phyloP scores from a whole-genome alignment of 2,888 invertebrate genomes.

The Entomobrya proxima region DNA sequence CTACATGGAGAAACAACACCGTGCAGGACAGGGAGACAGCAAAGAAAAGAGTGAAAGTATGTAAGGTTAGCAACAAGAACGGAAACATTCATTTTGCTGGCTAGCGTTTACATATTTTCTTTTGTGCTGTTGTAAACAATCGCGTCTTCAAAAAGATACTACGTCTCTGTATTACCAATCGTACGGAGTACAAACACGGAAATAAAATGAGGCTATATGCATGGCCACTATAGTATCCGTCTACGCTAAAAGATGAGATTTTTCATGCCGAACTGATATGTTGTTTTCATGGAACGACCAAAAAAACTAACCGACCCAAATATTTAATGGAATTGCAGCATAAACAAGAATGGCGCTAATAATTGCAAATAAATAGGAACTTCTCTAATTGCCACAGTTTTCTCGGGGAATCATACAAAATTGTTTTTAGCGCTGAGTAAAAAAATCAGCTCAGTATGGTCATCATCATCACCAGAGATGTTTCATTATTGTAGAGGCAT shows the following conservation, averaged over 20 bases:
- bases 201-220: no score
- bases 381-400: neutral
- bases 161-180: no score
- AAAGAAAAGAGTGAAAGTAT: neutral
- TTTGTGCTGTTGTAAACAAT: neutral
- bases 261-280: no score
- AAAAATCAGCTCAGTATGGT: no score
- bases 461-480: no score
- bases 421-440: neutral
- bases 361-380: slow-evolving; percentile 14
- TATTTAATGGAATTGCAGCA: neutral
- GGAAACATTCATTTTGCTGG: neutral
- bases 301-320: neutral
- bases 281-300: no score
- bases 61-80: neutral
- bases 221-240: no score
- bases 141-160: neutral
- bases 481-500: no score
- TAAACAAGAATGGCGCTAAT: slow-evolving; percentile 30
- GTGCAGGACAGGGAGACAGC: neutral
- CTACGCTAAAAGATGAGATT: no score
- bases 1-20: neutral
- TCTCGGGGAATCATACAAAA: neutral
- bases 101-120: slow-evolving; percentile 16
- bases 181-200: no score